Conservation (phyloP, 2,113 vertebrate genomes). For the Machaerirhynchus nigripectus region DNA sequence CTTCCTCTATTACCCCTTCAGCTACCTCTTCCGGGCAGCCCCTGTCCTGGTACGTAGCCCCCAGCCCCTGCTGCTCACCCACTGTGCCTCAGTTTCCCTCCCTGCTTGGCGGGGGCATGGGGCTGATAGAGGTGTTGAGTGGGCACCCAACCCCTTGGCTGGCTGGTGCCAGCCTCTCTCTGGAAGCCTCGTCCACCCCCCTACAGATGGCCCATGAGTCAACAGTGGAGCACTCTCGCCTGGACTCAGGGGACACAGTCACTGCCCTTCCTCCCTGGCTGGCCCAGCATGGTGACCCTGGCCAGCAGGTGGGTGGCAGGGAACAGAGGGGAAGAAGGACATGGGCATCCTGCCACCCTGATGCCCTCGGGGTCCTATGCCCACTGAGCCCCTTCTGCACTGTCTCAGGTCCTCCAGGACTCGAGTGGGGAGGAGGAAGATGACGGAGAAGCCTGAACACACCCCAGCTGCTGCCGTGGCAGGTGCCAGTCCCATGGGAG, state of each 20-base stretch:
- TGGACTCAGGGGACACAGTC: not conserved
- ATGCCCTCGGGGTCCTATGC: accelerated
- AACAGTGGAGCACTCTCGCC: constrained; percentile 24
- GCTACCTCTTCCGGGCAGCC: constrained; percentile 95
- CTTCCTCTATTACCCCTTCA: constrained; percentile 97
- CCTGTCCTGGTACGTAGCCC: constrained; percentile 82
- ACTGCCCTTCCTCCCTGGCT: not conserved
- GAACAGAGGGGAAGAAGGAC: not conserved
- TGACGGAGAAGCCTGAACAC: constrained; percentile 31
- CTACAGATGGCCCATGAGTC: constrained; percentile 81
- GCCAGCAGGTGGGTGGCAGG: constrained; percentile 14
- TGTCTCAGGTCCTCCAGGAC: not conserved
- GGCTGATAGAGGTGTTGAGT: accelerated
- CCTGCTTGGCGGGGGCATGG: not conserved
- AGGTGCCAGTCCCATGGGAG: accelerated
- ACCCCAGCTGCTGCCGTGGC: not conserved
- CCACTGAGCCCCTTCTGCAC: not conserved
- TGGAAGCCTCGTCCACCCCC: not conserved
- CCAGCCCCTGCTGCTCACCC: accelerated
- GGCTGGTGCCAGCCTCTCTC: not conserved
- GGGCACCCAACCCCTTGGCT: not conserved
- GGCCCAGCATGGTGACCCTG: not conserved
- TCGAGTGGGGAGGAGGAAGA: not conserved
- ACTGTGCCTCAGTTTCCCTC: not conserved
- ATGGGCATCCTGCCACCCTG: not conserved